Base-by-base conservation (phyloP, 2,113 vertebrate genomes). In the Pollachius pollachius region DNA sequence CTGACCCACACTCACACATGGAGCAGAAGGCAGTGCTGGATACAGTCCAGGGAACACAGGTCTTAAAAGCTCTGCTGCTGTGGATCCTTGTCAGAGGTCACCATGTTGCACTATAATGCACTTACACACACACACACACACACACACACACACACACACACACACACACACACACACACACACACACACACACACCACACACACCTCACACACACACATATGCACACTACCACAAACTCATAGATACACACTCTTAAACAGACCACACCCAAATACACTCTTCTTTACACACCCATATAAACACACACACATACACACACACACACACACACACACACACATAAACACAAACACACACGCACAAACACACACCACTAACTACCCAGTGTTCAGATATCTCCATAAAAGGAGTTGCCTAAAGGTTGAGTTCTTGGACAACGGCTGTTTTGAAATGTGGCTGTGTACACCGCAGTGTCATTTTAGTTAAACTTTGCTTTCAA, bases 381-480 rank as follows among this genome's bases (percentile, higher is more conserved):
- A 23, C 64, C 52, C 15, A 13, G 23, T 27, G 12, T 58, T 18
- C 65, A 54, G 48, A 69, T 30, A 1, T 65, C 19, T 64, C 85
- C 81, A 25, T 81, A 85, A 54, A 83, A 80, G 82, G 81, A n/a
- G 27, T 1, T 66, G 63, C 21, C 54, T 59, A 72, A 73, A 83
- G 5, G 3, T 16, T 11, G 25, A 75, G 76, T 83, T 83, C 81
- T 80, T 74, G 27, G 65, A 64, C 27, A 15, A 5, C 12, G 19
- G 5, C 5, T 56, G 9, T 65, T 7, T 25, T 64, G 72, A 73
- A 70, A 65, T 62, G 59, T 72, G 5, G 62, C 59, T 81, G 84
- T 84, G 80, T 87, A 79, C 69, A 67, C 71, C 25, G 69, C 5
- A 30, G n/a, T 78, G 82, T 85, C 80, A 57, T 68, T 73, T 66